A percentile compares a stretch with the other conserved stretches of the same genome.
Evolutionary conservation across 2,888 invertebrate species (phyloP).

Genomic region (Branchinecta sandiegonensis): DNA sequence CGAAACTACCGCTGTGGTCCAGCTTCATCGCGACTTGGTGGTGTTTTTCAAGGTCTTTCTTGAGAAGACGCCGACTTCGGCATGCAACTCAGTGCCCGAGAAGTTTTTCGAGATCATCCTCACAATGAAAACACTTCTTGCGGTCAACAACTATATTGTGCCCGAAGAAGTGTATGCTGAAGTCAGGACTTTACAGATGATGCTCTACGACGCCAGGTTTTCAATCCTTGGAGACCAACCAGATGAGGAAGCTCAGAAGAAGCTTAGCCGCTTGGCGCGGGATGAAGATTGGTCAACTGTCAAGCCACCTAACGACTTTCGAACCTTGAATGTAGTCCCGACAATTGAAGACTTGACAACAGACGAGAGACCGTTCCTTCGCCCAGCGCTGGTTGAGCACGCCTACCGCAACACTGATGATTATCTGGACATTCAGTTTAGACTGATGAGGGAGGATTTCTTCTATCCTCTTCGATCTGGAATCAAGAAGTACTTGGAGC

Average conservation of each 20-base stretch:
- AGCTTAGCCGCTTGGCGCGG: not conserved
- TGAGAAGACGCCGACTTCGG: not conserved
- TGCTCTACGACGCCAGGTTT: not conserved
- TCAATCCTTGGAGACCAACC: not conserved
- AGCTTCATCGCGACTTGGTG: constrained; percentile 3
- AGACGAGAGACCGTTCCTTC: constrained; percentile 36
- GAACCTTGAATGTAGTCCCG: constrained; percentile 33
- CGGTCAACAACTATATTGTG: not conserved
- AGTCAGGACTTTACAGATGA: not conserved
- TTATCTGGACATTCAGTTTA: constrained; percentile 65
- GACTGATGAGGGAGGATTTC: constrained; percentile 63
- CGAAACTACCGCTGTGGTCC: not conserved
- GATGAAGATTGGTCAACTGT: not conserved
- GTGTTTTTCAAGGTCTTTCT: not conserved
- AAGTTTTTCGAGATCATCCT: not conserved
- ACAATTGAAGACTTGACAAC: constrained; percentile 32
- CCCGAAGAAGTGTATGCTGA: not conserved
- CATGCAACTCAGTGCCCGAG: not conserved
- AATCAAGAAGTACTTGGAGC: constrained; percentile 39
- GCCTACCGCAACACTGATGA: constrained; percentile 48
- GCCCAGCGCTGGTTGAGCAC: constrained; percentile 41
- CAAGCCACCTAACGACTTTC: constrained; percentile 37
- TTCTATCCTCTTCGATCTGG: constrained; percentile 54
- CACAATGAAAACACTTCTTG: not conserved
- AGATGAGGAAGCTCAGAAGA: not conserved